phyloP scores from a whole-genome alignment of 2,888 invertebrate genomes.

The Dexiosoma caninum region DNA sequence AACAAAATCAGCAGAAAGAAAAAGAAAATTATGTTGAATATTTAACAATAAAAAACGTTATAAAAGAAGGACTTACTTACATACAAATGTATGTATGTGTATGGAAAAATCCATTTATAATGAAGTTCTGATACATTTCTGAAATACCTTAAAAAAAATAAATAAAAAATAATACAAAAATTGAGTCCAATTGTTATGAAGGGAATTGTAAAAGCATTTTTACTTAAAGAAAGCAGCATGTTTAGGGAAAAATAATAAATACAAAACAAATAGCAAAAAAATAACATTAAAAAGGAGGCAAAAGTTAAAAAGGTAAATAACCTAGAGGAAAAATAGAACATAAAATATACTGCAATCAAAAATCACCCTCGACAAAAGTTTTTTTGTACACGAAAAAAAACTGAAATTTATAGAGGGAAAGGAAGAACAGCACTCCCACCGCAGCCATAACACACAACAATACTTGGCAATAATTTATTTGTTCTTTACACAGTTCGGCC shows the following conservation, averaged over 20 bases:
- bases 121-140: conserved; percentile 40
- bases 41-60: neutral
- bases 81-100: no score
- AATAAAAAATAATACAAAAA: conserved; percentile 13
- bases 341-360: conserved; percentile 29
- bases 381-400: neutral
- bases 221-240: neutral
- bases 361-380: conserved; percentile 36
- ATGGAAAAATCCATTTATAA: conserved; percentile 6
- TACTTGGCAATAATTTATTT: neutral
- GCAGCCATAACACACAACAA: neutral
- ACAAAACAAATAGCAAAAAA: neutral
- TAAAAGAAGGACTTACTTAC: neutral
- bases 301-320: conserved; percentile 54
- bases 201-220: conserved; percentile 42
- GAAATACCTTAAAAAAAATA: neutral
- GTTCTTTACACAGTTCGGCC: neutral
- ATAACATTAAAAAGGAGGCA: neutral
- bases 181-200: conserved; percentile 59
- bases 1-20: neutral
- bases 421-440: neutral
- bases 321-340: conserved; percentile 23
- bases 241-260: neutral
- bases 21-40: conserved; percentile 16
- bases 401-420: neutral